A percentile compares a stretch with the other conserved stretches of the same genome.
Evolutionary conservation across 2,888 invertebrate species (phyloP).

Genomic region (Drosophila monieri): DNA sequence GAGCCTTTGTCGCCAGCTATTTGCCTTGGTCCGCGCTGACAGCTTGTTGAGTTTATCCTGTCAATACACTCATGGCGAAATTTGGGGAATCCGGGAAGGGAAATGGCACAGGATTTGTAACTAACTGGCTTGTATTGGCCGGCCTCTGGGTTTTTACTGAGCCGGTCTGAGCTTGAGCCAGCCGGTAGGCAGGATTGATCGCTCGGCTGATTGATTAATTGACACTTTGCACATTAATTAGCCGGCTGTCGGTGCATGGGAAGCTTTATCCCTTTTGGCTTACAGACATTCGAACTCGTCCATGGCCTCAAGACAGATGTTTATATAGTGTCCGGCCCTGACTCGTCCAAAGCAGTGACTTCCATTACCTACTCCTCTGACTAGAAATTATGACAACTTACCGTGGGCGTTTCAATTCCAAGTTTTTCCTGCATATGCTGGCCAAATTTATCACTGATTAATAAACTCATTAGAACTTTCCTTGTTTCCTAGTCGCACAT

Average conservation of each 20-base stretch:
- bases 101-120: conserved; percentile 33
- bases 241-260: conserved; percentile 8
- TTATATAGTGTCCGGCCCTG: conserved; percentile 15
- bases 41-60: conserved; percentile 77
- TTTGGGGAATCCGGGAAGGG: conserved; percentile 10
- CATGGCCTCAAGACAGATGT: conserved; percentile 38
- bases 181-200: conserved; percentile 72
- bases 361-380: conserved; percentile 30
- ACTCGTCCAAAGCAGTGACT: conserved; percentile 15
- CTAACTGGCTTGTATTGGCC: conserved; percentile 35
- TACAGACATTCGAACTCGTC: conserved; percentile 36
- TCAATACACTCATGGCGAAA: conserved; percentile 57
- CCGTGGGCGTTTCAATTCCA: conserved; percentile 13
- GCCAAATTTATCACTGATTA: conserved; percentile 64
- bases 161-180: conserved; percentile 27
- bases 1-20: conserved; percentile 68
- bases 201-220: conserved; percentile 81
- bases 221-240: conserved; percentile 81
- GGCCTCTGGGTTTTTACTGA: conserved; percentile 49
- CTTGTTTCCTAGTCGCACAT: conserved; percentile 38
- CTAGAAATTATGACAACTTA: conserved; percentile 67
- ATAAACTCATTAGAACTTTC: conserved; percentile 78
- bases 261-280: conserved; percentile 31
- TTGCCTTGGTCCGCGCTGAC: conserved; percentile 69
- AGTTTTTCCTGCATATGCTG: conserved; percentile 31